These are phyloP conservation scores for Orycteropus afer DNA, from an alignment of 2,113 vertebrate genomes.

Conservation along the genomic window DNA sequence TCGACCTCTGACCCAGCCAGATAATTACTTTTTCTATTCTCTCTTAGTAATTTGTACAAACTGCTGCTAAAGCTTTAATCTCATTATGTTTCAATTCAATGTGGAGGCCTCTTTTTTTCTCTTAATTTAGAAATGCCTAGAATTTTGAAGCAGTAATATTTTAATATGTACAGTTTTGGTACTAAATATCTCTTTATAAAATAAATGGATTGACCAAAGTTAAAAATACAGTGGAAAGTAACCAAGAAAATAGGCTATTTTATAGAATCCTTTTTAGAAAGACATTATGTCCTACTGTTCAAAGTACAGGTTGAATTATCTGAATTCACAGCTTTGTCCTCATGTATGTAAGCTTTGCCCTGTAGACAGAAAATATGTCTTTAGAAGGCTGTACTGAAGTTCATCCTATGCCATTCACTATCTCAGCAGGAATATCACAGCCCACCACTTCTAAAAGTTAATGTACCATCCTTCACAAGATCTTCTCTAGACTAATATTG, in stretches of 20 bases:
- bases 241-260: background rate
- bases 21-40: background rate
- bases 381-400: conserved; percentile 15
- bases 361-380: conserved; percentile 34
- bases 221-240: background rate
- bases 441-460: conserved; percentile 75
- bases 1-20: background rate
- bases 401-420: conserved; percentile 31
- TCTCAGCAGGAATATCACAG: conserved; percentile 65
- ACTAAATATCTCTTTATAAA: background rate
- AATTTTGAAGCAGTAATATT: conserved; percentile 10
- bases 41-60: background rate
- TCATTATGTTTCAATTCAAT: background rate
- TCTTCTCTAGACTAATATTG: conserved; percentile 77
- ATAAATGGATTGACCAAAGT: background rate
- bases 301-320: conserved; percentile 24
- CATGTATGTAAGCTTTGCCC: conserved; percentile 23
- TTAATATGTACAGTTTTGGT: background rate
- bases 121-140: background rate
- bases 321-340: conserved; percentile 38
- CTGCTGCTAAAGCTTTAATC: background rate
- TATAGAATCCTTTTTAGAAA: conserved; percentile 9
- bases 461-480: conserved; percentile 60
- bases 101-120: background rate
- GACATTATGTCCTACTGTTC: background rate